Evolutionary conservation across 2,113 vertebrate species (phyloP).

Genomic region (Martes martes): DNA sequence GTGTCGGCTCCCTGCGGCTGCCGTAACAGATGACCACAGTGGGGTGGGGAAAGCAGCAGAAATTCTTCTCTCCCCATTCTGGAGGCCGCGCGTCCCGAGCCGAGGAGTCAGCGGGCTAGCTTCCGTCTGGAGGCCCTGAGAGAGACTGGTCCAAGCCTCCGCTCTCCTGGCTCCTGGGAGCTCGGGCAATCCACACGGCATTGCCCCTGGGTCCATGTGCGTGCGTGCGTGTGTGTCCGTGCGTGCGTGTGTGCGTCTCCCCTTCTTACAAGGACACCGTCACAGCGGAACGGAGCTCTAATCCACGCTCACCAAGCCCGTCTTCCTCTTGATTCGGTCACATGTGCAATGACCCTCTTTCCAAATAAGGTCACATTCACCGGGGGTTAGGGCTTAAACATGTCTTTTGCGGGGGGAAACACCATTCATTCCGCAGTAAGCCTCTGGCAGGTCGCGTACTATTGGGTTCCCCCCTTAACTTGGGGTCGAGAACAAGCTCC

Average conservation of each 20-base stretch:
- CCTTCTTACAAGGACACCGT: neutral
- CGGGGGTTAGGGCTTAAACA: neutral
- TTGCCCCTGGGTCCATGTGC: rapidly evolving
- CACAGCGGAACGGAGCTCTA: too few species aligned
- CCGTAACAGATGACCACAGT: neutral
- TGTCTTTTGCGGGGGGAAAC: neutral
- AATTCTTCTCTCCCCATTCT: neutral
- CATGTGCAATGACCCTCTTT: neutral
- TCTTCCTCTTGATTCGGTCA: neutral
- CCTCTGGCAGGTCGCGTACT: neutral
- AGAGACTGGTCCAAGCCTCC: neutral
- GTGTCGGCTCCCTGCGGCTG: neutral
- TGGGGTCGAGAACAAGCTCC: neutral
- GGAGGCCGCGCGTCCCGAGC: neutral
- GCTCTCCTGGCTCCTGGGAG: neutral
- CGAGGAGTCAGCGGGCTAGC: neutral
- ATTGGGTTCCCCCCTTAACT: neutral
- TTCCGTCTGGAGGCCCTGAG: neutral
- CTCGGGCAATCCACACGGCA: rapidly evolving
- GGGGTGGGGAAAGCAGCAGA: neutral
- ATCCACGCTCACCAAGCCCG: neutral
- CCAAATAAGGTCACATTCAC: neutral
- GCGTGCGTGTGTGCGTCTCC: neutral
- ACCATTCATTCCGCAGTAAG: neutral
- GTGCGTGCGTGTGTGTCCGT: rapidly evolving